Percentiles rank a stretch among this genome's conserved stretches.
These are phyloP conservation scores for Cairina moschata DNA, from an alignment of 2,113 vertebrate species.

Conservation along the genomic window DNA sequence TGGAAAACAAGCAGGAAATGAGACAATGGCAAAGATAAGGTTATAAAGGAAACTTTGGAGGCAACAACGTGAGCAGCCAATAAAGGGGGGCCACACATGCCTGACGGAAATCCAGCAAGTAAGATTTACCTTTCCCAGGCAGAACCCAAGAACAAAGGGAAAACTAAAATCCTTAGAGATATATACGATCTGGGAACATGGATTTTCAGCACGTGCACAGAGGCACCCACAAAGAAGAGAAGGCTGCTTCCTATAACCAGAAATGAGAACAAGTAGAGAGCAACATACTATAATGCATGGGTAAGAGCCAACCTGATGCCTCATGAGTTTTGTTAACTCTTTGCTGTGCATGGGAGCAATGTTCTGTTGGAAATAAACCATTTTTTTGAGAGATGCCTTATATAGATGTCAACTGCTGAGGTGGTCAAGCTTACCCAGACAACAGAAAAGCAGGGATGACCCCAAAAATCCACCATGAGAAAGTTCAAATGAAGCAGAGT, in stretches of 20 bases:
- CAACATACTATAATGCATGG: neutral
- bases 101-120: neutral
- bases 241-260: neutral
- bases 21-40: conserved; percentile 32
- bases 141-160: neutral
- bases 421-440: neutral
- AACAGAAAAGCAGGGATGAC: neutral
- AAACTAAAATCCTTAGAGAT: neutral
- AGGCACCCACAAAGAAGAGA: neutral
- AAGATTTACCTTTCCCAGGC: conserved; percentile 13
- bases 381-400: neutral
- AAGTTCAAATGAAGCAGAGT: neutral
- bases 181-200: neutral
- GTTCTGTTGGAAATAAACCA: neutral
- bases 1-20: conserved; percentile 37
- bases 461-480: neutral
- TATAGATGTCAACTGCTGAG: neutral
- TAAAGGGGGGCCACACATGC: neutral
- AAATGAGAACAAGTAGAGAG: neutral
- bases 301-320: neutral
- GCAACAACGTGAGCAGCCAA: neutral
- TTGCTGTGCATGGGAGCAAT: neutral
- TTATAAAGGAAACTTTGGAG: conserved; percentile 2
- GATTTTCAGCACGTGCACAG: neutral
- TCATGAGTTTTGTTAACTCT: neutral